Conservation (phyloP, 37 sponge, comb jelly and placozoan genomes). For the Beroe forskalii region DNA sequence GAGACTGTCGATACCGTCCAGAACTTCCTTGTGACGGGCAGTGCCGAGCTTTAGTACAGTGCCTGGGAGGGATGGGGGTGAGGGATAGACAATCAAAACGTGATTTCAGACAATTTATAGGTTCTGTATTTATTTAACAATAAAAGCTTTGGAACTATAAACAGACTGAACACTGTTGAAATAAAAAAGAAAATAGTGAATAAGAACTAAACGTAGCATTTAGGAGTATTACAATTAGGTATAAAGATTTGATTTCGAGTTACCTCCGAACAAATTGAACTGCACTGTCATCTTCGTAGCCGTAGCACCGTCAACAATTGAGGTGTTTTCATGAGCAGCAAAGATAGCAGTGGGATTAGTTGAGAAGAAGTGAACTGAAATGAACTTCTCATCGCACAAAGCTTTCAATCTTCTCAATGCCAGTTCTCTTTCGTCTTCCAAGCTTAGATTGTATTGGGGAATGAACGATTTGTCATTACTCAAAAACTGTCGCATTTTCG, state of each 20-base stretch:
- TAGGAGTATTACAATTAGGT: too few relatives aligned
- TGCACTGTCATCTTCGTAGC: slow-evolving; percentile 63
- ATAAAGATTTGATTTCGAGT: too few relatives aligned
- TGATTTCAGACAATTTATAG: too few relatives aligned
- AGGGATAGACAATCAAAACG: neutral
- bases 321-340: slow-evolving; percentile 52
- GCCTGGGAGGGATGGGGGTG: neutral
- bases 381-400: slow-evolving; percentile 42
- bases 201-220: too few relatives aligned
- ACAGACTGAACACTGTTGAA: neutral
- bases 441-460: slow-evolving; percentile 6
- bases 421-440: slow-evolving; percentile 26
- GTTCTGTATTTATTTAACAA: too few relatives aligned
- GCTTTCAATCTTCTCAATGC: neutral
- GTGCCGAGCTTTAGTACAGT: slow-evolving; percentile 55
- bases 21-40: slow-evolving; percentile 49
- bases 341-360: slow-evolving; percentile 57
- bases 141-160: too few relatives aligned
- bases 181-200: neutral
- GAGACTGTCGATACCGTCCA: slow-evolving; percentile 55
- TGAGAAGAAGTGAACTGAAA: slow-evolving; percentile 60
- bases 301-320: slow-evolving; percentile 53
- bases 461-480: slow-evolving; percentile 47
- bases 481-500: slow-evolving; percentile 22
- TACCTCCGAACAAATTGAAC: slow-evolving; percentile 62